Evolutionary conservation across 2,113 vertebrate species (phyloP).

Genomic region (Tupaia tana): DNA sequence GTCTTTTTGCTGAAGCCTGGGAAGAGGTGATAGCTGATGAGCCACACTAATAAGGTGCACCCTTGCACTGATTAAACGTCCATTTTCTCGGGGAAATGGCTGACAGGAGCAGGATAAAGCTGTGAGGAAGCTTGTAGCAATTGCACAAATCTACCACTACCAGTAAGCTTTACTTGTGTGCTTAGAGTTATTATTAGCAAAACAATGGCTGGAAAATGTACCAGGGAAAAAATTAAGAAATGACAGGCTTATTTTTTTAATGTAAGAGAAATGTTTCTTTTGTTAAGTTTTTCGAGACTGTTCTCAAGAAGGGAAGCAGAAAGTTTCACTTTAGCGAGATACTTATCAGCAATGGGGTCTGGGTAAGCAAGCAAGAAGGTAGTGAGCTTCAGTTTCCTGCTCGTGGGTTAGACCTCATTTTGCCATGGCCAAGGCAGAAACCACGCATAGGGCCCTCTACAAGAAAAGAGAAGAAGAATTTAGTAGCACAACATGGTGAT

Average conservation of each 20-base stretch:
- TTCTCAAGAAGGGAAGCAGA: not conserved
- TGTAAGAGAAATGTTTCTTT: conserved; percentile 28
- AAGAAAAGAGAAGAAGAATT: not conserved
- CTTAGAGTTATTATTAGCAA: conserved; percentile 76
- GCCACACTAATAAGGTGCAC: not conserved
- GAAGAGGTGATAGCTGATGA: conserved; percentile 57
- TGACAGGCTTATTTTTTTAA: conserved; percentile 49
- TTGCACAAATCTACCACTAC: conserved; percentile 64
- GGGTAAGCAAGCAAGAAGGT: not conserved
- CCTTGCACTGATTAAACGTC: conserved; percentile 55
- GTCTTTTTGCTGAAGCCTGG: not conserved
- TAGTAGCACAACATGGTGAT: not conserved
- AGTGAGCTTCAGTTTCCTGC: not conserved
- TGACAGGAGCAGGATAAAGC: conserved; percentile 71
- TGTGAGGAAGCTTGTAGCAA: conserved; percentile 49
- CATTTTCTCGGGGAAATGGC: conserved; percentile 59
- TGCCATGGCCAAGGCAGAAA: not conserved
- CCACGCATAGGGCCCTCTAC: not conserved
- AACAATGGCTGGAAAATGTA: conserved; percentile 75
- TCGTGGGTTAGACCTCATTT: not conserved
- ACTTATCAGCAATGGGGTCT: not conserved
- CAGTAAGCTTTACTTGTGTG: conserved; percentile 65
- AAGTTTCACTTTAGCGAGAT: not conserved
- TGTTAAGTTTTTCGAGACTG: conserved; percentile 41
- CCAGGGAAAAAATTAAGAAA: conserved; percentile 66